Conservation (phyloP, 2,888 invertebrate species). For the Smittia aterrima region DNA sequence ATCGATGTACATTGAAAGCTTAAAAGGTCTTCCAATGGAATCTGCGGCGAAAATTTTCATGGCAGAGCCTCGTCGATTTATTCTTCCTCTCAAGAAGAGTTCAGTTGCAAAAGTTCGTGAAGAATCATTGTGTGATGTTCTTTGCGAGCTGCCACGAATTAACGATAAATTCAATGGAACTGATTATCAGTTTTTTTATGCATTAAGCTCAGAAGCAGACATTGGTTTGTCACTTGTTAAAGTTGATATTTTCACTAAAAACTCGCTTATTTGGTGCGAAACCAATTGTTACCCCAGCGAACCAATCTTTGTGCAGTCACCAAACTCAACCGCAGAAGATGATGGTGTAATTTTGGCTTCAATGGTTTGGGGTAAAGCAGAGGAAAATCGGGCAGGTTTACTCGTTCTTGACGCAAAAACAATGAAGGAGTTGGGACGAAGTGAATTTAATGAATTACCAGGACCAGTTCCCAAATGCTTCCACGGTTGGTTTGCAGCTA, state of each 20-base stretch:
- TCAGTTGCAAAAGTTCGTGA: constrained; percentile 47
- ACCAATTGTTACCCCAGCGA: constrained; percentile 77
- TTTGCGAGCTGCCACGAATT: constrained; percentile 67
- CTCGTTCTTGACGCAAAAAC: constrained; percentile 72
- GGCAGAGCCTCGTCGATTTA: constrained; percentile 57
- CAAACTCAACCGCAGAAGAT: constrained; percentile 68
- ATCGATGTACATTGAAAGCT: constrained; percentile 62
- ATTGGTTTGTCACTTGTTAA: constrained; percentile 65
- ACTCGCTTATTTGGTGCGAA: constrained; percentile 70
- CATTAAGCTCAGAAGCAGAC: constrained; percentile 60
- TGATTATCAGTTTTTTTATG: constrained; percentile 66
- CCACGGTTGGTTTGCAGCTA: constrained; percentile 77
- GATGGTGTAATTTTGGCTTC: constrained; percentile 75
- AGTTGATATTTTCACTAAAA: constrained; percentile 56
- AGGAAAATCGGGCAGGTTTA: constrained; percentile 65
- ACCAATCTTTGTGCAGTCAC: constrained; percentile 74
- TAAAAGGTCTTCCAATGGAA: constrained; percentile 54
- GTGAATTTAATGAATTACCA: constrained; percentile 65
- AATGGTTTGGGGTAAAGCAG: constrained; percentile 66
- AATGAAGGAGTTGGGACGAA: constrained; percentile 72
- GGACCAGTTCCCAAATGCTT: constrained; percentile 79
- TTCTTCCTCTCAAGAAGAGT: constrained; percentile 57
- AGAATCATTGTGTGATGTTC: constrained; percentile 58
- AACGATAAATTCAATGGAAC: constrained; percentile 58
- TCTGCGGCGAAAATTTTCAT: background rate